Evolutionary conservation across 2,888 invertebrate species (phyloP).

Genomic region (Ectemnius continuus): DNA sequence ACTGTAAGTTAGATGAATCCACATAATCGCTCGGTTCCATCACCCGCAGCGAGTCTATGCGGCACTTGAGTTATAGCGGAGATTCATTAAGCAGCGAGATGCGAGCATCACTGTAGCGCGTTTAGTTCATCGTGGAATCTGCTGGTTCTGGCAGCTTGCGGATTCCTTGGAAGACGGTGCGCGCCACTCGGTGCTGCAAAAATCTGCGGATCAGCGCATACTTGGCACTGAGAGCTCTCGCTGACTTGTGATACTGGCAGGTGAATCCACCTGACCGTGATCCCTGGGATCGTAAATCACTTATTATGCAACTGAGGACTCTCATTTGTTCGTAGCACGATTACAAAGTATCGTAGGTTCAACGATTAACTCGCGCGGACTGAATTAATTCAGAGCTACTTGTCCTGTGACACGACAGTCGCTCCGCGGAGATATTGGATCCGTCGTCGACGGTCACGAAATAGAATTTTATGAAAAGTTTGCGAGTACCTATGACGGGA

Average conservation of each 20-base stretch:
- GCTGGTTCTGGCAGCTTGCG: neutral
- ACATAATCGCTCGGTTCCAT: constrained; percentile 34
- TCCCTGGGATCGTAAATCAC: neutral
- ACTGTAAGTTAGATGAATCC: constrained; percentile 56
- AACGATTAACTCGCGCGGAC: no score
- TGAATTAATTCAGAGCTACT: no score
- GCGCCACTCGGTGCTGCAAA: neutral
- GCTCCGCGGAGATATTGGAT: no score
- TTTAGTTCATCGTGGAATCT: neutral
- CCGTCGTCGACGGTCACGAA: no score
- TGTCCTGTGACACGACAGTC: no score
- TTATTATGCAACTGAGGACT: neutral
- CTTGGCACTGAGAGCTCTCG: neutral
- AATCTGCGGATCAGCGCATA: constrained; percentile 1
- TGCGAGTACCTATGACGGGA: no score
- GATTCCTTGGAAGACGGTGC: neutral
- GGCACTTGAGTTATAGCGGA: constrained; percentile 17
- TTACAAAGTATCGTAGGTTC: neutral
- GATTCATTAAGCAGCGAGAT: constrained; percentile 21
- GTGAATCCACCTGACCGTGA: neutral
- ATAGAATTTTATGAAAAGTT: no score
- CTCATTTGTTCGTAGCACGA: constrained; percentile 6
- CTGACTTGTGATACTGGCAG: neutral
- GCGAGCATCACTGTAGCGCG: neutral
- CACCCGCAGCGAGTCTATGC: neutral